Evolutionary conservation across 2,888 invertebrate species (phyloP).

Genomic region (Pandemis cinnamomeana): DNA sequence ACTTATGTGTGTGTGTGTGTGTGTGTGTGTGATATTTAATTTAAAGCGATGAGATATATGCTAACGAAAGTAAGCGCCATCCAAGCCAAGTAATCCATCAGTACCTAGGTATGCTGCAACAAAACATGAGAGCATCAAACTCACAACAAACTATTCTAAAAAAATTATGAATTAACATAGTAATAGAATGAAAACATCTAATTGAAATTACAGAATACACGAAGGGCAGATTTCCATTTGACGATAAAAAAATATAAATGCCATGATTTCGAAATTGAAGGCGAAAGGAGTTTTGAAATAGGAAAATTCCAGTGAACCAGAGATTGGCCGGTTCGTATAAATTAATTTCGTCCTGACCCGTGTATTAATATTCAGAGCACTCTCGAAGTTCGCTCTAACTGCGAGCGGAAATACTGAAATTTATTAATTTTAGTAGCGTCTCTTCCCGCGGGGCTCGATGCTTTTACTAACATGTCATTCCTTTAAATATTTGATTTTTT

Average conservation of each 20-base stretch:
- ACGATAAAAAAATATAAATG: constrained; percentile 28
- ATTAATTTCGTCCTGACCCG: constrained; percentile 79
- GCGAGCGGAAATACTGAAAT: constrained; percentile 74
- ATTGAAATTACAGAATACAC: constrained; percentile 19
- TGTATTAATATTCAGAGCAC: constrained; percentile 82
- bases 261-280: constrained; percentile 64
- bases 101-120: too few species aligned
- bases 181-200: background rate
- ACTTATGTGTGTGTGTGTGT: too few species aligned
- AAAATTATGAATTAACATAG: background rate
- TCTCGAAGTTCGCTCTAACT: constrained; percentile 78
- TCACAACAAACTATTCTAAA: too few species aligned
- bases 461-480: constrained; percentile 59
- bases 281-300: constrained; percentile 72
- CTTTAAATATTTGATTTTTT: constrained; percentile 50
- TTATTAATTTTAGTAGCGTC: constrained; percentile 73
- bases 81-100: too few species aligned
- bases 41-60: too few species aligned
- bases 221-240: constrained; percentile 17
- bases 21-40: too few species aligned
- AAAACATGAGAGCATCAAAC: too few species aligned
- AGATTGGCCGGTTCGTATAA: constrained; percentile 75
- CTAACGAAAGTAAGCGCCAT: too few species aligned
- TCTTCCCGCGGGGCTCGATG: constrained; percentile 59
- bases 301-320: constrained; percentile 72